Evolutionary conservation across 2,113 vertebrate genomes (phyloP), one percentile per base, ranked within the genome.

Genomic region (Rynchops niger): DNA sequence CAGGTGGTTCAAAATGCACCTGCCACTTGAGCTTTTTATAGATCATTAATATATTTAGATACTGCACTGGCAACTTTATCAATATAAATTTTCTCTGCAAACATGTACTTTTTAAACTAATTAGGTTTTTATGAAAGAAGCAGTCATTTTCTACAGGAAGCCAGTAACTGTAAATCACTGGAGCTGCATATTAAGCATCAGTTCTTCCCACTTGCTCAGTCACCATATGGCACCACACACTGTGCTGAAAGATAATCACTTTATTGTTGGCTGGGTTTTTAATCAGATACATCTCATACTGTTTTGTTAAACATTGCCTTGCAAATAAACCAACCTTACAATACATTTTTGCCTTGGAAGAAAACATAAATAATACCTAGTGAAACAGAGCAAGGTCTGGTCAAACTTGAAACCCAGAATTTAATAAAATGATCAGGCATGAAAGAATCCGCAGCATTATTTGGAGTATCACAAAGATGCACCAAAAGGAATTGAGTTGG

Each of bases 181-280:
- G 83, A 94, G 82, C 80, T 97, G 88, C 82, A 94, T 96, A 93
- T 97, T 93, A 96, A 94, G 71, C 77, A 89, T 76, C 63, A 91
- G 76, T 76, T 96, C 94, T 97, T 96, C 95, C 97, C 80, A 95
- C 91, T 96, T 94, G 77, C 95, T 97, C 97, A 90, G 95, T 95
- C 87, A 91, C 96, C 93, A 97, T 96, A 97, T 97, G 96, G 96
- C 81, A 86, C 93, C 92, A 91, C 95, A 96, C 92, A 95, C 95
- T 95, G 90, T 85, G 92, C 89, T 95, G 96, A 96, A 97, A 97
- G 96, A 97, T 97, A 97, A 96, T 95, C 93, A 95, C 91, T 97
- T 95, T 95, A 97, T 95, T 96, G 95, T 96, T 95, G 95, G 95
- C 96, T 97, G 79, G 6, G 55, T 83, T 93, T 93, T 97, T 95